phyloP scores from a whole-genome alignment of 2,888 invertebrate species.

The Clunio marinus region DNA sequence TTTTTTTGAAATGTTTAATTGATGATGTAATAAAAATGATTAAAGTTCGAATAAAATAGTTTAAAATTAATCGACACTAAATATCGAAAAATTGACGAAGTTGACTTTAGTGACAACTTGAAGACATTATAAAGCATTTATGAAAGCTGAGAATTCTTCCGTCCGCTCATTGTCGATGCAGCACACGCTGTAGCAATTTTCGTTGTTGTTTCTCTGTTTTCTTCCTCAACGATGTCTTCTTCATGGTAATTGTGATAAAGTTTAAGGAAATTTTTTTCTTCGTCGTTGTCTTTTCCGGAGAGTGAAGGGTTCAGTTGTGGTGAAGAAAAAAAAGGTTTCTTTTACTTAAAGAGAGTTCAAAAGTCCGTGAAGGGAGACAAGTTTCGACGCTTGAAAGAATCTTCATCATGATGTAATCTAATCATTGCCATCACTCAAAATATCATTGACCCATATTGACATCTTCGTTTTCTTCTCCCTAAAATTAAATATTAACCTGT shows the following conservation, averaged over 20 bases:
- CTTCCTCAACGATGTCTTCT: neutral
- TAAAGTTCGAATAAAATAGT: neutral
- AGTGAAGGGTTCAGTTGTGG: neutral
- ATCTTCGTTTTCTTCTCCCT: neutral
- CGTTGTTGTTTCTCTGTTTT: neutral
- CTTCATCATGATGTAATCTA: neutral
- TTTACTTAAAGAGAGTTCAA: neutral
- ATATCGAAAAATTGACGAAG: neutral
- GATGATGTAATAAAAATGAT: no score
- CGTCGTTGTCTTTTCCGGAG: neutral
- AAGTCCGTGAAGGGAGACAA: neutral
- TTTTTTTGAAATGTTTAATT: no score
- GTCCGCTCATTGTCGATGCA: conserved; percentile 16
- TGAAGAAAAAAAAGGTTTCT: neutral
- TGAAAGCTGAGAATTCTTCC: neutral
- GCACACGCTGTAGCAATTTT: conserved; percentile 23
- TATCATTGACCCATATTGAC: conserved; percentile 6
- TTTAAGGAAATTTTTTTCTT: conserved; percentile 9
- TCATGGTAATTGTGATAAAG: no score
- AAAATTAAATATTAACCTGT: neutral
- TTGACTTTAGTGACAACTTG: neutral
- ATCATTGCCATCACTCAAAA: conserved; percentile 1
- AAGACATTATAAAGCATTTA: neutral
- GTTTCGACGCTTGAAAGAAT: neutral
- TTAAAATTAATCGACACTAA: neutral